A percentile compares a stretch with the other conserved stretches of the same genome.
Evolutionary conservation across 2,888 invertebrate genomes (phyloP).

Genomic region (Selenia dentaria): DNA sequence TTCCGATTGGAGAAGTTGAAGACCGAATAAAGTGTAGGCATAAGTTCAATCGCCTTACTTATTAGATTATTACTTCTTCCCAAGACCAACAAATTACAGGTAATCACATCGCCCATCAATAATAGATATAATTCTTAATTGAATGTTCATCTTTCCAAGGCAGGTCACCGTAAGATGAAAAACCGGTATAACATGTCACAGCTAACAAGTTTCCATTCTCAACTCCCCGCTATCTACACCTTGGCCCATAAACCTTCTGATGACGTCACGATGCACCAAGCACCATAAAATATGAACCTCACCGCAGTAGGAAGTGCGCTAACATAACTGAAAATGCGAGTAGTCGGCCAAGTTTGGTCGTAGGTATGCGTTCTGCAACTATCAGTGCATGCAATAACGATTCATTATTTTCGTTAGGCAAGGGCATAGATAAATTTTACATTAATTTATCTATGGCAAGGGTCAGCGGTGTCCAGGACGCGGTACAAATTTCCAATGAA

Average conservation of each 20-base stretch:
- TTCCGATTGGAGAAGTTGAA: too few relatives aligned
- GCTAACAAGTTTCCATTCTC: slow-evolving; percentile 11
- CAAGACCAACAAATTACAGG: too few relatives aligned
- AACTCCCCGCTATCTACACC: slow-evolving; percentile 8
- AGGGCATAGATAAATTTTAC: too few relatives aligned
- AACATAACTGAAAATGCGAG: neutral
- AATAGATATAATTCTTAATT: too few relatives aligned
- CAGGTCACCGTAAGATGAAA: slow-evolving; percentile 3
- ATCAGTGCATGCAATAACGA: slow-evolving; percentile 1
- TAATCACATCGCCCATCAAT: too few relatives aligned
- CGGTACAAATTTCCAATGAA: neutral
- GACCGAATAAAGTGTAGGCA: too few relatives aligned
- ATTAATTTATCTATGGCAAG: too few relatives aligned
- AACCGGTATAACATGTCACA: slow-evolving; percentile 8
- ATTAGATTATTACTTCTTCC: too few relatives aligned
- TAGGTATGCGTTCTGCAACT: neutral
- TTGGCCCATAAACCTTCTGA: slow-evolving; percentile 14
- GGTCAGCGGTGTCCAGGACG: neutral
- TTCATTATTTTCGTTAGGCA: too few relatives aligned
- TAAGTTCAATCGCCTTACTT: too few relatives aligned
- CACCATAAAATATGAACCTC: slow-evolving; percentile 9
- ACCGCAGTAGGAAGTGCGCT: slow-evolving; percentile 4
- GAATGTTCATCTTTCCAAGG: too few relatives aligned
- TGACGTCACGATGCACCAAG: slow-evolving; percentile 15
- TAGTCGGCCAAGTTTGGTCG: neutral